phyloP scores from a whole-genome alignment of 2,797 vertebrate genomes.

The Megalops cyprinoides region DNA sequence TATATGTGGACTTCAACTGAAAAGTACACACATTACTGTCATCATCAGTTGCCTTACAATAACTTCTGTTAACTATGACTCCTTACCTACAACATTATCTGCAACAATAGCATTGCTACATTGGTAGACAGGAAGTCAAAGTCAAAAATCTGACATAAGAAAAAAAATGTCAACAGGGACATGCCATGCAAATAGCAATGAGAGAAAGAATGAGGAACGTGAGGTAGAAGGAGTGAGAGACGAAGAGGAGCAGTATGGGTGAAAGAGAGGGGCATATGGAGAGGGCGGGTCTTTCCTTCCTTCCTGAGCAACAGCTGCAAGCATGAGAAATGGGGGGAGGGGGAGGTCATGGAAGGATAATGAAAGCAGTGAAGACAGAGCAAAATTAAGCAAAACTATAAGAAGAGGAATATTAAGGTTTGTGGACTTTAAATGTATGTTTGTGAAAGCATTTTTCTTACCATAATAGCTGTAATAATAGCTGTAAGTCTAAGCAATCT shows the following conservation, averaged over 20 bases:
- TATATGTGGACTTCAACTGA: background rate
- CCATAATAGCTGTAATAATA: too few relatives aligned
- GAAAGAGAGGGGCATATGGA: conserved; percentile 1
- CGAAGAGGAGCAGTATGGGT: background rate
- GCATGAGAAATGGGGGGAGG: background rate
- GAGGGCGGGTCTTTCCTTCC: background rate
- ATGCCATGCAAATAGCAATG: background rate
- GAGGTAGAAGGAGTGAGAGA: background rate
- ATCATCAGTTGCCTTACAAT: background rate
- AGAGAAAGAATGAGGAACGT: background rate
- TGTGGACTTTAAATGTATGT: too few relatives aligned
- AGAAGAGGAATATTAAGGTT: background rate
- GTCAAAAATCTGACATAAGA: background rate
- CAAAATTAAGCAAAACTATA: background rate
- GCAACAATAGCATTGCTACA: background rate
- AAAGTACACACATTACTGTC: background rate
- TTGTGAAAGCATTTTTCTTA: too few relatives aligned
- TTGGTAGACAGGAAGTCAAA: background rate
- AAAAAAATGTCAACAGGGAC: background rate
- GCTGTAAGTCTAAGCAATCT: too few relatives aligned
- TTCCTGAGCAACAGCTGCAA: background rate
- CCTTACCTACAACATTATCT: background rate
- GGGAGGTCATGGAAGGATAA: background rate
- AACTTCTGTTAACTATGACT: background rate
- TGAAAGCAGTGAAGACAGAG: background rate